Percentiles rank a stretch among this genome's conserved stretches.
Conservation (phyloP, 2,888 invertebrate species). For the Athripsodes cinereus region DNA sequence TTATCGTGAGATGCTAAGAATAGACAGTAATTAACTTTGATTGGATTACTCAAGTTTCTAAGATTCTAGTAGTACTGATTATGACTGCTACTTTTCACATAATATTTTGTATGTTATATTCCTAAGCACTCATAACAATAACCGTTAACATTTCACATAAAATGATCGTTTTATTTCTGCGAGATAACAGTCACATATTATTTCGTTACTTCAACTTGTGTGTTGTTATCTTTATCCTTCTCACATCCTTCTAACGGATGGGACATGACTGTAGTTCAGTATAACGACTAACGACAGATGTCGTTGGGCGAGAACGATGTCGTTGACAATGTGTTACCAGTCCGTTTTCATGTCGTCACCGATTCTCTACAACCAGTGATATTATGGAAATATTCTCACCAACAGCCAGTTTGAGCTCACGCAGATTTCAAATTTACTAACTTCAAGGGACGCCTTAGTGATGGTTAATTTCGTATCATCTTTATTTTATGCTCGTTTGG, state of each 20-base stretch:
- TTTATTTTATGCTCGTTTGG: not conserved
- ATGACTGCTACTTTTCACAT: no score
- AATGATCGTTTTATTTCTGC: no score
- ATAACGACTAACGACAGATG: constrained; percentile 4
- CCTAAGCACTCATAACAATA: no score
- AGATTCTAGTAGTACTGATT: no score
- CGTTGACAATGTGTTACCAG: constrained; percentile 1
- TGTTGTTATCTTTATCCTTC: not conserved
- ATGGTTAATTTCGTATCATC: not conserved
- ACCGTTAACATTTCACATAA: no score
- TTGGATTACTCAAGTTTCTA: no score
- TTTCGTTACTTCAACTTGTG: no score
- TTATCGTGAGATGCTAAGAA: no score
- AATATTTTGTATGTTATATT: no score
- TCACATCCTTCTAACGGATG: not conserved
- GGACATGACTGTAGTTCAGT: not conserved
- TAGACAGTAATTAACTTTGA: no score
- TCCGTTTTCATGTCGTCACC: constrained; percentile 1
- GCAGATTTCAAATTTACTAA: not conserved
- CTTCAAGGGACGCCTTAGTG: not conserved
- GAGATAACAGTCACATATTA: no score
- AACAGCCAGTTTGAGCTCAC: not conserved
- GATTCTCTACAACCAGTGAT: not conserved
- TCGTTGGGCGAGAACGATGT: not conserved
- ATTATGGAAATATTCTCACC: not conserved